Conservation (phyloP, 1,140 invertebrate genomes). For the Akabosia matsudoensis region DNA sequence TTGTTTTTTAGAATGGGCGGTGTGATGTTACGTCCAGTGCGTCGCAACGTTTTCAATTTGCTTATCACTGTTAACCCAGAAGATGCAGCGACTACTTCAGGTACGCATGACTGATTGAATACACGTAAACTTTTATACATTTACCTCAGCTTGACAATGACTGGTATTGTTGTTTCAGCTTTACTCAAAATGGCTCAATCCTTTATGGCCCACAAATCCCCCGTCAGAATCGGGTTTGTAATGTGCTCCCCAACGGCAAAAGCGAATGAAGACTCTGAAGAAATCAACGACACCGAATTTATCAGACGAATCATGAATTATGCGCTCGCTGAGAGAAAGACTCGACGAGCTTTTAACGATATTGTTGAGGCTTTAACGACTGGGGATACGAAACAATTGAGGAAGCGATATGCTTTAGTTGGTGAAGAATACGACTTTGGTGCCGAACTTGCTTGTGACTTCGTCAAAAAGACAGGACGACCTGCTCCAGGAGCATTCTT, state of each 20-base stretch:
- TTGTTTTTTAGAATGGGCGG: slow-evolving; percentile 92
- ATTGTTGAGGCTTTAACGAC: slow-evolving; percentile 61
- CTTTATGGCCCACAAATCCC: slow-evolving; percentile 83
- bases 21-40: slow-evolving; percentile 89
- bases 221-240: slow-evolving; percentile 83
- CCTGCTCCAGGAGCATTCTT: slow-evolving; percentile 67
- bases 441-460: slow-evolving; percentile 38
- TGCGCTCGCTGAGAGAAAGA: slow-evolving; percentile 42
- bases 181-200: slow-evolving; percentile 85
- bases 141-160: neutral
- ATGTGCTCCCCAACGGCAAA: slow-evolving; percentile 61
- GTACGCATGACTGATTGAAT: slow-evolving; percentile 14
- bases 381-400: slow-evolving; percentile 32
- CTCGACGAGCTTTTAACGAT: slow-evolving; percentile 90
- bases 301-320: slow-evolving; percentile 39
- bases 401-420: slow-evolving; percentile 26
- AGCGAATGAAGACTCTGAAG: slow-evolving; percentile 62
- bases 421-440: slow-evolving; percentile 44
- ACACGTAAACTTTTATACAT: neutral
- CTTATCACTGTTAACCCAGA: slow-evolving; percentile 40
- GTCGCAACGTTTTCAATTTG: slow-evolving; percentile 91
- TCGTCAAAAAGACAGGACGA: slow-evolving; percentile 45
- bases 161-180: slow-evolving; percentile 48
- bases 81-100: slow-evolving; percentile 38
- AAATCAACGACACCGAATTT: slow-evolving; percentile 56